phyloP scores from a whole-genome alignment of 2,797 vertebrate genomes.

The Ficedula albicollis region DNA sequence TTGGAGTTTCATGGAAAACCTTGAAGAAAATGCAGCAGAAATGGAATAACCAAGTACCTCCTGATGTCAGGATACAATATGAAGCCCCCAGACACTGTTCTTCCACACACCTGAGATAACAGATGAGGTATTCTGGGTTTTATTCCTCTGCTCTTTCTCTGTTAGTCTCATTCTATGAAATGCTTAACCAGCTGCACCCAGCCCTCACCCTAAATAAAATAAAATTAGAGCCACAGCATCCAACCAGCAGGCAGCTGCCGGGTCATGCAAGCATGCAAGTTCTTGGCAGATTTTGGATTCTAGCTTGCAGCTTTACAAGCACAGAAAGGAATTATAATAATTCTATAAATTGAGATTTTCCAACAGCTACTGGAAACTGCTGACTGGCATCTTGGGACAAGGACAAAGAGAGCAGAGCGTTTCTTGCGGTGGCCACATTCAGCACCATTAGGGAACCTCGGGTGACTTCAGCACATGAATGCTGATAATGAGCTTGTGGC shows the following conservation, averaged over 20 bases:
- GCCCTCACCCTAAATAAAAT: neutral
- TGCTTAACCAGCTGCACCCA: neutral
- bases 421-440: neutral
- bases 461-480: neutral
- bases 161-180: neutral
- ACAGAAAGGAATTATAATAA: neutral
- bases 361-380: neutral
- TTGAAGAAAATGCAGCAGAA: neutral
- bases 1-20: neutral
- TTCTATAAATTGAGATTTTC: neutral
- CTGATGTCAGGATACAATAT: neutral
- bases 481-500: neutral
- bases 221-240: neutral
- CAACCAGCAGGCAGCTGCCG: neutral
- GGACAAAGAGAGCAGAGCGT: neutral
- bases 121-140: neutral
- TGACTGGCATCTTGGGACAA: neutral
- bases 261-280: neutral
- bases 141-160: neutral
- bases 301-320: neutral
- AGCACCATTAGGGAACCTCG: rapidly evolving
- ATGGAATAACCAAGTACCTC: neutral
- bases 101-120: neutral
- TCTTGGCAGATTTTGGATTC: neutral
- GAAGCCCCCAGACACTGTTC: rapidly evolving